phyloP scores from a whole-genome alignment of 1,140 invertebrate genomes.

The Drosophila nebulosa region DNA sequence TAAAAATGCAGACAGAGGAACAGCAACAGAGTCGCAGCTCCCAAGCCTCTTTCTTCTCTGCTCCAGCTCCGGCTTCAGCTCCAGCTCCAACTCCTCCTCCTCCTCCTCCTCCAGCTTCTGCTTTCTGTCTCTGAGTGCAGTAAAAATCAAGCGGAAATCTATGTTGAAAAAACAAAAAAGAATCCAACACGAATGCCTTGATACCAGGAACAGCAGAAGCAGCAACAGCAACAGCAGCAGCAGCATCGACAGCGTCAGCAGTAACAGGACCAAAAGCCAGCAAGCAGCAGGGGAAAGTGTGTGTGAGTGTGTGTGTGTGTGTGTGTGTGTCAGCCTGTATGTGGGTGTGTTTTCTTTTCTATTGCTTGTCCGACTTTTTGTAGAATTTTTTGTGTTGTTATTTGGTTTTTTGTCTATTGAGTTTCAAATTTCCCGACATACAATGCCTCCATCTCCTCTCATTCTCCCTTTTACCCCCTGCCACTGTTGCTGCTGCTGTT shows the following conservation, averaged over 20 bases:
- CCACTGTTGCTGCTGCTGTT: conserved; percentile 1
- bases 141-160: conserved; percentile 73
- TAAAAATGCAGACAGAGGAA: conserved; percentile 57
- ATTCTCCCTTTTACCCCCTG: no score
- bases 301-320: neutral
- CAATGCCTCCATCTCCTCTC: conserved; percentile 47
- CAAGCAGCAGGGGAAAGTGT: neutral
- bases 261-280: neutral
- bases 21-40: conserved; percentile 34
- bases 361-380: conserved; percentile 60
- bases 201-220: neutral
- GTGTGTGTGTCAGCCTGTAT: conserved; percentile 21
- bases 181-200: conserved; percentile 21
- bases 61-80: neutral
- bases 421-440: conserved; percentile 74
- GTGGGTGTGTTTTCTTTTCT: conserved; percentile 62
- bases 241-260: neutral
- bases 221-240: neutral
- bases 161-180: conserved; percentile 11
- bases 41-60: neutral
- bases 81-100: neutral
- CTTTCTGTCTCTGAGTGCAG: conserved; percentile 56
- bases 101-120: neutral
- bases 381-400: conserved; percentile 25
- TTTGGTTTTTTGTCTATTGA: conserved; percentile 68